Evolutionary conservation across 2,797 vertebrate genomes (phyloP), one percentile per base, ranked within the genome.

Genomic region (Esox masquinongy): DNA sequence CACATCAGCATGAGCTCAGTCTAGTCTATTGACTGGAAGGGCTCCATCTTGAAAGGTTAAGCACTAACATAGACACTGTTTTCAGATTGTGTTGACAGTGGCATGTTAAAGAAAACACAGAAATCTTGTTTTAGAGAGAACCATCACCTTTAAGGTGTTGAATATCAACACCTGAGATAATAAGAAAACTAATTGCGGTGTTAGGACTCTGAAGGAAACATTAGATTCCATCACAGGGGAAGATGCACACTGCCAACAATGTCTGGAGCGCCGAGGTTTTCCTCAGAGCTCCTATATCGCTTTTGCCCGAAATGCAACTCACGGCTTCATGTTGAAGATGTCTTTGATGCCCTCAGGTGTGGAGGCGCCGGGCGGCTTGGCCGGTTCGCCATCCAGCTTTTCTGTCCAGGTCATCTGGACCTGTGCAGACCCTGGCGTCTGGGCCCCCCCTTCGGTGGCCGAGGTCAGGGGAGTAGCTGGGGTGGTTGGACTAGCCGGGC

Each of bases 251-350:
- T 31, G 29, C 3, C 29, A 31, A 3, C 1, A 3, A 31, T 31
- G 29, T 31, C 3, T 31, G 29, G 29, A 31, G 29, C 29, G 29
- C 29, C 29, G 3, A 31, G 29, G 29, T 31, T 31, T 31, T 31
- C 3, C 1, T 31, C 29, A 31, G 29, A 31, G 29, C 29, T 31
- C 29, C 29, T 53, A 19, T n/a, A 53, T 2, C 6, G 8, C 5
- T 53, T 53, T 53, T 53, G 50, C 36, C 24, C 16, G 16, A 26
- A 31, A 11, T 8, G 34, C 22, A 14, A 94, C 96, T 61, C 94
- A 99, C 98, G 98, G 98, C 93, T 99, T 99, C 97, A 99, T 99
- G 93, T 93, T 99, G 95, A 99, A 99, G 90, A 99, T 95, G 88
- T 99, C 97, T 90, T 97, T 98, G 92, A 99, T 96, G 91, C 94